Conservation (phyloP, 2,888 invertebrate genomes). For the Tenthredo scrophulariae region DNA sequence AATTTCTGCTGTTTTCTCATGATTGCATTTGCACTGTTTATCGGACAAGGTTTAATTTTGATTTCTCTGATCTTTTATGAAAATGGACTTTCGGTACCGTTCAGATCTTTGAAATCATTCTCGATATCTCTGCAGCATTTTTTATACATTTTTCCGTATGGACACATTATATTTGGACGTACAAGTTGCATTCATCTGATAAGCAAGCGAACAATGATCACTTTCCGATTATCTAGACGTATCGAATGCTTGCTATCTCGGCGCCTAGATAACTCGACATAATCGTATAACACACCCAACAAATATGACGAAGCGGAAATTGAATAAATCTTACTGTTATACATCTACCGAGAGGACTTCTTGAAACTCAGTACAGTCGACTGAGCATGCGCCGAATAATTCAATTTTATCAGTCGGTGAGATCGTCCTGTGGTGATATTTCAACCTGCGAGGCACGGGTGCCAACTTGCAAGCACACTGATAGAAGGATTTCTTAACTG, state of each 20-base stretch:
- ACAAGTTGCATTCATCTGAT: not conserved
- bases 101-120: not conserved
- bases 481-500: too few species aligned
- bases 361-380: too few species aligned
- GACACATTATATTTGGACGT: not conserved
- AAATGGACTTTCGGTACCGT: too few species aligned
- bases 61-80: too few species aligned
- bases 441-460: too few species aligned
- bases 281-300: not conserved
- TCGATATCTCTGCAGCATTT: not conserved
- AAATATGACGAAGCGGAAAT: not conserved
- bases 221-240: not conserved
- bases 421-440: too few species aligned
- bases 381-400: too few species aligned
- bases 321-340: not conserved
- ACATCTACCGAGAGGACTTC: not conserved
- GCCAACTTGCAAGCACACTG: too few species aligned
- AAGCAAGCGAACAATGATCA: not conserved
- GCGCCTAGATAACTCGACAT: slow-evolving; percentile 12
- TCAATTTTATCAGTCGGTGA: too few species aligned
- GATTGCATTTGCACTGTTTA: too few species aligned
- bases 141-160: not conserved
- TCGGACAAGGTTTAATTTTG: too few species aligned
- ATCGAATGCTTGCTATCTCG: not conserved
- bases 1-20: too few species aligned